Base-by-base conservation (phyloP, 2,888 invertebrate genomes). In the Phlogophora meticulosa region DNA sequence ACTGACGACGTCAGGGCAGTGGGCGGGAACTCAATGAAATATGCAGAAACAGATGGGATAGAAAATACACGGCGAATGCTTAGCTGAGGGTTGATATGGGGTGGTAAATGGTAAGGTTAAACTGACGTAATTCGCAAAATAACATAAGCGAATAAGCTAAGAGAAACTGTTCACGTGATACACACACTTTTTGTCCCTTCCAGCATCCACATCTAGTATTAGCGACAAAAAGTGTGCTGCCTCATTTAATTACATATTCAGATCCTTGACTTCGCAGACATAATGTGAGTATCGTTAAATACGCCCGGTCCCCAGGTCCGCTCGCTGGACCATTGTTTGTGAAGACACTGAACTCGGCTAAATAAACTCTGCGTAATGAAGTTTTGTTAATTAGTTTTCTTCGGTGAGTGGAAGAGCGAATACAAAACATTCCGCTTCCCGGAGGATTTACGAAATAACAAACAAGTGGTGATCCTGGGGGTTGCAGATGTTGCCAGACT, bases 321-420 rank as follows among this genome's bases (percentile, higher is more conserved):
- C 43, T 22, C 22, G 34, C 36, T 43, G 69, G 57, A 79, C 56
- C 43, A 52, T 82, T 62, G 69, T 83, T 81, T 61, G 64, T n/a
- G 58, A 73, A 63, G 74, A 81, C 66, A 72, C 53, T 42, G 61
- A 61, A 64, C 57, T 67, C 13, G 51, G 67, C 80, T 74, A 67
- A 76, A 77, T 80, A 84, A 82, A 79, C 84, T 71, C 60, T 61
- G 58, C 60, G 53, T 77, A 84, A 82, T 72, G 71, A 82, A 82
- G 80, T 84, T 82, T 70, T 57, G 84, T 82, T 84, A 82, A 82
- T 82, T 82, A 82, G 82, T 82, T 82, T 82, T 84, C 65, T 84
- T 84, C 61, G 45, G 67, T 57, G 52, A 71, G 72, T 61, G 49
- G 52, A 62, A 52, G 49, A 70, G 68, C 60, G 82, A 75, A 73